Evolutionary conservation across 2,797 vertebrate species (phyloP), one percentile per base, ranked within the genome.

Genomic region (Antennarius maculatus): DNA sequence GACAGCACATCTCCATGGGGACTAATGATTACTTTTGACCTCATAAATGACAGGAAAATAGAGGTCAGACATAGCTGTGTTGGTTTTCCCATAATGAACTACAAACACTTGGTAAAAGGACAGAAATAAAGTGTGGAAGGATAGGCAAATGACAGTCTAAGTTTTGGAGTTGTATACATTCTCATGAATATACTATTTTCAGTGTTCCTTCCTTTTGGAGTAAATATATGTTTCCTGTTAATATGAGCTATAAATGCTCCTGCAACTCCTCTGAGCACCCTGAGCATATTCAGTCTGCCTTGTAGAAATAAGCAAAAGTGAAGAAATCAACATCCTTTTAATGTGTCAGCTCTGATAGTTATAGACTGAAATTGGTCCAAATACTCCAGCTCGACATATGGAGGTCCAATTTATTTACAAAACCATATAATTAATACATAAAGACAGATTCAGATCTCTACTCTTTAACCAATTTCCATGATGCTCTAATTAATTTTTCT

Each of bases 351-450:
- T 54, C 39, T 27, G 3, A 39, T 56, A 42, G 50, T 72, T 63
- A 47, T 74, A 68, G 69, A 61, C 58, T 41, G 16, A 81, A 79
- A 69, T 77, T 4, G 45, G 66, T 69, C 56, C 37, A 79, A 63
- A 45, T 34, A 61, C 58, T 74, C 15, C 31, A 2, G 16, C 23
- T 76, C n/a, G 49, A 59, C 79, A 81, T 85, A 82, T 67, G 80
- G 76, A 72, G 48, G 55, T 71, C 66, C 66, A 61, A 72, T 75
- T 82, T 89, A 85, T 89, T 88, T 77, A 80, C 79, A 74, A 34
- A 87, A 75, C 62, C 67, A 71, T 85, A 84, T 89, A 88, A 89
- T 91, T 86, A 86, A 79, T 88, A 86, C 53, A 60, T 78, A 88
- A 71, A 54, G 49, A 75, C 76, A 69, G 77, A 75, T 69, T 86